These are phyloP conservation scores for Austrolebias charrua DNA, from an alignment of 2,797 vertebrate species.

Conservation along the genomic window DNA sequence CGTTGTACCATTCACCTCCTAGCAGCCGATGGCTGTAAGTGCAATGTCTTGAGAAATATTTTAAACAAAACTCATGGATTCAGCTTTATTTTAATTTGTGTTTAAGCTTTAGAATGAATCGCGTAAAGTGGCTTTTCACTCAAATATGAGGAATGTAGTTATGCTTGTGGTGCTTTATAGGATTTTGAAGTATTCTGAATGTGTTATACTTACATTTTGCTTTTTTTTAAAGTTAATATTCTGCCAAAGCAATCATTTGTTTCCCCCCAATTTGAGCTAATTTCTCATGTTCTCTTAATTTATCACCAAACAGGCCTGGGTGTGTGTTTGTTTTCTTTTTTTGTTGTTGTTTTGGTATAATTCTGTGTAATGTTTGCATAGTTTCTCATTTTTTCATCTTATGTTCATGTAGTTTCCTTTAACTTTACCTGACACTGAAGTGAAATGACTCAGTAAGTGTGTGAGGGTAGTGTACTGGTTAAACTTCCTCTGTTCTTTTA, in stretches of 20 bases:
- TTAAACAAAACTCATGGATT: too few relatives aligned
- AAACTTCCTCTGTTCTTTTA: constrained; percentile 31
- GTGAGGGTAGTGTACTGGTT: constrained; percentile 53
- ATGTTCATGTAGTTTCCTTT: constrained; percentile 15
- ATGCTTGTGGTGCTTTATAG: constrained; percentile 8
- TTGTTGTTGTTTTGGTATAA: constrained; percentile 7
- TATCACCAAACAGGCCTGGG: constrained; percentile 14
- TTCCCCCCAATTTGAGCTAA: neutral
- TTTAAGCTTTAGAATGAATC: neutral
- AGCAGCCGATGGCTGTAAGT: neutral
- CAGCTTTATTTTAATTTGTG: neutral
- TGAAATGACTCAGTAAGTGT: constrained; percentile 20
- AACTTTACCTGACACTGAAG: constrained; percentile 14
- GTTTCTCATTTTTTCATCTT: constrained; percentile 17
- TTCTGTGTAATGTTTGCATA: constrained; percentile 1
- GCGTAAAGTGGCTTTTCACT: neutral
- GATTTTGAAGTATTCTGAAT: constrained; percentile 7
- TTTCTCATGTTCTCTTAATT: constrained; percentile 10
- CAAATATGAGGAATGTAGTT: neutral
- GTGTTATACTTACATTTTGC: too few relatives aligned
- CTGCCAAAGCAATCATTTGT: constrained; percentile 29
- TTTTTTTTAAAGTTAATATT: too few relatives aligned
- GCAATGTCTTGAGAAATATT: neutral
- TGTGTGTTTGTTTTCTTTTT: constrained; percentile 10
- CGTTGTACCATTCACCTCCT: neutral